These are phyloP conservation scores for Pelobates fuscus DNA, from an alignment of 2,113 vertebrate genomes.

Conservation along the genomic window DNA sequence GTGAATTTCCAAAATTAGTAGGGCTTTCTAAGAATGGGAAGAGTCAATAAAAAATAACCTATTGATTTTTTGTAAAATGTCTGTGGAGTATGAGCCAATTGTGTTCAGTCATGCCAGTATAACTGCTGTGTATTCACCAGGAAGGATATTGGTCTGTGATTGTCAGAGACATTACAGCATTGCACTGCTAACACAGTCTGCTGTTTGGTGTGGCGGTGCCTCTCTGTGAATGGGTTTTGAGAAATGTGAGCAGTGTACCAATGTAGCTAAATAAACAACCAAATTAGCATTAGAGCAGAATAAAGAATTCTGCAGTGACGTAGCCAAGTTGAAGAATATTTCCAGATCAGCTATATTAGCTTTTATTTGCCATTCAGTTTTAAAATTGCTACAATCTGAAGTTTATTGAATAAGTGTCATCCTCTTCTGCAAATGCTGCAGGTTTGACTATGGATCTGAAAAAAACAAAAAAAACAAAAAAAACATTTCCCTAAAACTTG, in stretches of 20 bases:
- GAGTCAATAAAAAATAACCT: background rate
- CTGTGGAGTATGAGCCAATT: slow-evolving; percentile 18
- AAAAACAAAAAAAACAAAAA: no score
- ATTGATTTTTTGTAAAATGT: slow-evolving; percentile 10
- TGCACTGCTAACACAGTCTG: background rate
- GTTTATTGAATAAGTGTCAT: no score
- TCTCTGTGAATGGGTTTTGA: background rate
- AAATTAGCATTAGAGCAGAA: background rate
- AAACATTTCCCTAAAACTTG: no score
- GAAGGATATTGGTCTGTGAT: slow-evolving; percentile 17
- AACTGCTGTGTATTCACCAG: background rate
- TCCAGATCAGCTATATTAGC: no score
- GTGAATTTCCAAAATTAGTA: no score
- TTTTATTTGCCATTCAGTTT: no score
- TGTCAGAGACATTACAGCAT: slow-evolving; percentile 34
- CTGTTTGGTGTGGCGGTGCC: no score
- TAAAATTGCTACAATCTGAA: no score
- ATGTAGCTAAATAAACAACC: background rate
- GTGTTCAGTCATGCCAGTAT: background rate
- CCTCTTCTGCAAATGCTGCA: no score
- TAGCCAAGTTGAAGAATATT: no score
- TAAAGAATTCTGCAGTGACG: background rate
- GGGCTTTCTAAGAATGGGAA: no score
- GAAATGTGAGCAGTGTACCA: background rate
- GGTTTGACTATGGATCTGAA: no score